Evolutionary conservation across 2,113 vertebrate species (phyloP), one percentile per base, ranked within the genome.

Genomic region (Raja brachyura): DNA sequence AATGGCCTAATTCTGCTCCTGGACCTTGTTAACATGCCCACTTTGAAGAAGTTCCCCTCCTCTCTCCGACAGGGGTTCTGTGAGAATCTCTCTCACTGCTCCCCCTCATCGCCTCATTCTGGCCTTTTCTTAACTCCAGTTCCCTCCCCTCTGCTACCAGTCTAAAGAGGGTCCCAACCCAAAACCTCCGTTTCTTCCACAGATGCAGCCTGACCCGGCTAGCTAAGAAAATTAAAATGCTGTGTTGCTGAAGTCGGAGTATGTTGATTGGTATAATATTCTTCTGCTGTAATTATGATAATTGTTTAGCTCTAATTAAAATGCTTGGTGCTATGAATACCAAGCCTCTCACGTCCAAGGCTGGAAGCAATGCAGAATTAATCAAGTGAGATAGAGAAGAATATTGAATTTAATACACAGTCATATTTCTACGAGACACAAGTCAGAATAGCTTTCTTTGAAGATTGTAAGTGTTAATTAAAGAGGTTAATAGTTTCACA

Each of bases 271-370:
- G 33, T 20, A 5, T 92, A 54, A 48, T 54, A 54, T 70, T 22
- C 9, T 74, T 31, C 31, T 68, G 39, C 31, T 73, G 63, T 31
- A 63, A 73, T 74, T 48, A 28, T 20, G 70, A 54, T 73, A 54
- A 48, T 73, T 92, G 68, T 92, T 92, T 73, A 70, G 66, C 54
- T 73, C 20, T 73, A 92, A 92, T 73, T 90, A 73, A 92, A 92
- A 48, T 92, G 25, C 68, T 39, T 73, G 31, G 14, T 73, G 66
- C 66, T 68, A 13, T 90, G 86, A 63, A 33, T 68, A 11, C 9
- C 18, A 63, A 5, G 63, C 59, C 5, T 88, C 31, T 88, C 83
- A 88, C 28, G 63, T 63, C 56, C 63, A 13, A 63, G 83, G 63
- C 28, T 88, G 83, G 18, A n/a, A 88, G 83, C 59, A 63, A 88